phyloP scores from a whole-genome alignment of 2,888 invertebrate genomes.

The Escarpia spicata region DNA sequence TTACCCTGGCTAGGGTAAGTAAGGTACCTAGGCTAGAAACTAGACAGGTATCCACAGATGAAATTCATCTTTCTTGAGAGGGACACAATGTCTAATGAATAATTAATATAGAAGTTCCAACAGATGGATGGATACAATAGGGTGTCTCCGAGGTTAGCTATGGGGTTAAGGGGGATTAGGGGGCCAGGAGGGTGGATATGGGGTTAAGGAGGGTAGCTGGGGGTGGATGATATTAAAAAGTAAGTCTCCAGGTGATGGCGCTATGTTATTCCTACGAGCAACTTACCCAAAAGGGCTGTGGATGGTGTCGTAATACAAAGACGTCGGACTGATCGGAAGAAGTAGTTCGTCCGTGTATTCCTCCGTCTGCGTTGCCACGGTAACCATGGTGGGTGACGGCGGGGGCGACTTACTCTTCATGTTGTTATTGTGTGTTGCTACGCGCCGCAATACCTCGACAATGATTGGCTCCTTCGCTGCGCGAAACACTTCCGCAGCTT shows the following conservation, averaged over 20 bases:
- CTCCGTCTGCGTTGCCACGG: constrained; percentile 63
- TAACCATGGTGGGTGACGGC: constrained; percentile 57
- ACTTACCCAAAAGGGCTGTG: constrained; percentile 13
- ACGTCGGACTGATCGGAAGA: not conserved
- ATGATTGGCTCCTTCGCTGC: constrained; percentile 64
- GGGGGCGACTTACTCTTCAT: constrained; percentile 41
- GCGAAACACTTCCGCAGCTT: constrained; percentile 64
- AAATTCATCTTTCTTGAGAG: not conserved
- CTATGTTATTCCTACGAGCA: not conserved
- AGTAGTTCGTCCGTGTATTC: constrained; percentile 48
- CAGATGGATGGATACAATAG: too few species aligned
- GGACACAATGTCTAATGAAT: too few species aligned
- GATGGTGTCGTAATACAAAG: not conserved
- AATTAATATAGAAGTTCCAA: too few species aligned
- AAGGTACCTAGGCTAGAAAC: not conserved
- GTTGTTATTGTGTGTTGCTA: constrained; percentile 46
- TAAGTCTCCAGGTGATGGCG: not conserved
- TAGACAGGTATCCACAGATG: not conserved
- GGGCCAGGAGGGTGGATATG: too few species aligned
- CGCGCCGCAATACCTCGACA: constrained; percentile 62
- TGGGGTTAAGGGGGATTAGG: too few species aligned
- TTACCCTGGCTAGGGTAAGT: not conserved
- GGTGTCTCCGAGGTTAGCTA: too few species aligned
- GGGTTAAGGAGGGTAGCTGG: too few species aligned
- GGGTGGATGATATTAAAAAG: too few species aligned